phyloP scores from a whole-genome alignment of 1,140 invertebrate genomes.

The Anastrepha ludens region DNA sequence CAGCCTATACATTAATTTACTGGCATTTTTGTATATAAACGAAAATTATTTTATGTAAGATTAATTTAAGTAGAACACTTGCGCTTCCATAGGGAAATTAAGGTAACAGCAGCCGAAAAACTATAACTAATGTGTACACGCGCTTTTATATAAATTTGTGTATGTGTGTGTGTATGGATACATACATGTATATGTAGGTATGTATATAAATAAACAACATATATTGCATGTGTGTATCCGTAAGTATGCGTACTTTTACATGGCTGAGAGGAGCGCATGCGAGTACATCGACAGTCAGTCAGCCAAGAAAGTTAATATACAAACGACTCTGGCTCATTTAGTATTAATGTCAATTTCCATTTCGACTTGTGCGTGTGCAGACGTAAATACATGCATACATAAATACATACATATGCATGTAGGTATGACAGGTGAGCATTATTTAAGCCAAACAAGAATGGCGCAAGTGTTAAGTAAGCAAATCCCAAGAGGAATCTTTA shows the following conservation, averaged over 20 bases:
- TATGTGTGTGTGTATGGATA: not conserved
- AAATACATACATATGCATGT: not conserved
- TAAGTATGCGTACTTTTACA: not conserved
- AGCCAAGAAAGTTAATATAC: not conserved
- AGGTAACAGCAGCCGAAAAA: slow-evolving; percentile 34
- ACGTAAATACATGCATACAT: not conserved
- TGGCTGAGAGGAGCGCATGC: not conserved
- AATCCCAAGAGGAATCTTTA: not conserved
- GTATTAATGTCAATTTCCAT: slow-evolving; percentile 45
- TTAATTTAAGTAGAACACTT: slow-evolving; percentile 29
- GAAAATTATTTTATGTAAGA: not conserved
- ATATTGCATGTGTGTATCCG: too few relatives aligned
- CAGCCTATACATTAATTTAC: too few relatives aligned
- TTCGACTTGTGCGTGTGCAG: slow-evolving; percentile 9
- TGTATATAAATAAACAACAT: not conserved
- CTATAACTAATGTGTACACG: slow-evolving; percentile 4
- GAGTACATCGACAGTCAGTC: not conserved
- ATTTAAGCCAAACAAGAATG: not conserved
- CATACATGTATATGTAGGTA: not conserved
- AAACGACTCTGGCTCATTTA: slow-evolving; percentile 26
- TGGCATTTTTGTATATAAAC: too few relatives aligned
- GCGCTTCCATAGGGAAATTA: slow-evolving; percentile 31
- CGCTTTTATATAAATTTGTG: not conserved
- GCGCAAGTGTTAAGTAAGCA: slow-evolving; percentile 36
- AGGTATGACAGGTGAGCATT: not conserved